phyloP scores from a whole-genome alignment of 2,113 vertebrate species.

The Lophura nycthemera region DNA sequence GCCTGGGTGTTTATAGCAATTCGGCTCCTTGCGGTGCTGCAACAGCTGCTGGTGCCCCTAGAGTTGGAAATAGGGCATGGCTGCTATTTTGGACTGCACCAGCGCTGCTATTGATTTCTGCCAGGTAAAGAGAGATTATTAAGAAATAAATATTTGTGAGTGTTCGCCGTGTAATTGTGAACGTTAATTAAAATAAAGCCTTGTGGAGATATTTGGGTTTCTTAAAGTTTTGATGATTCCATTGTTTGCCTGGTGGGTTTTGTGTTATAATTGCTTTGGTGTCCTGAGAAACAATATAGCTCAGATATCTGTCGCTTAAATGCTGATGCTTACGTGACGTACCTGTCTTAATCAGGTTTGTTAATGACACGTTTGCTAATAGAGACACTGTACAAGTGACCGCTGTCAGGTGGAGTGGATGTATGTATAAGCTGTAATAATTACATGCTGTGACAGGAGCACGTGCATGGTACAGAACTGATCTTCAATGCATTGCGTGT shows the following conservation, averaged over 20 bases:
- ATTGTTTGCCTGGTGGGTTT: neutral
- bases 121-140: neutral
- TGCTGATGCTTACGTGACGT: neutral
- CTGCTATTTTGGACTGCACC: constrained; percentile 27
- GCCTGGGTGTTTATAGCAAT: constrained; percentile 31
- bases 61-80: constrained; percentile 40
- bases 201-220: neutral
- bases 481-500: neutral
- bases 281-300: neutral
- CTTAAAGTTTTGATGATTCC: neutral
- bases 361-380: constrained; percentile 34
- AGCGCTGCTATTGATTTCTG: neutral
- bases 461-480: neutral
- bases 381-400: neutral
- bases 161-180: neutral
- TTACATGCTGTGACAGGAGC: neutral
- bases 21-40: constrained; percentile 11
- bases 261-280: neutral
- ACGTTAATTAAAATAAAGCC: neutral
- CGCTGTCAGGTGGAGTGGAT: neutral
- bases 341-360: neutral
- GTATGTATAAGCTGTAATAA: neutral
- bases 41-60: constrained; percentile 67
- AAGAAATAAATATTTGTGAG: neutral
- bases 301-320: neutral